Percentiles rank a stretch among this genome's conserved stretches.
phyloP scores from a whole-genome alignment of 2,113 vertebrate species.

The Panurus biarmicus region DNA sequence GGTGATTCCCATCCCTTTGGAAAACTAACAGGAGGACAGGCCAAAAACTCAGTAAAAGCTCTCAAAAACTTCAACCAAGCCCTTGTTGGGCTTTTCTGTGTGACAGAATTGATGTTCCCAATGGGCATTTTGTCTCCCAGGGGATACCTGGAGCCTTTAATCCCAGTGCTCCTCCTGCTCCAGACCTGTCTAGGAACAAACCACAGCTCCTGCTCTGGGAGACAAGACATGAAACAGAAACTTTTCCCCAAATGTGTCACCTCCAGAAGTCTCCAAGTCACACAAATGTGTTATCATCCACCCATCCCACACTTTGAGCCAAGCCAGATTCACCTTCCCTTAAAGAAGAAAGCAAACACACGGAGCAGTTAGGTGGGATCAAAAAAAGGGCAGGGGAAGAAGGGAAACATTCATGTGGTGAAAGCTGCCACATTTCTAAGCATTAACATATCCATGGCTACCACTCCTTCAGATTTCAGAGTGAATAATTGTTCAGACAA shows the following conservation, averaged over 20 bases:
- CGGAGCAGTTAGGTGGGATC: background rate
- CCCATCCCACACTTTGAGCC: background rate
- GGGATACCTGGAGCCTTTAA: rapidly evolving
- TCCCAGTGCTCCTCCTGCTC: background rate
- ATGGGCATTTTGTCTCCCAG: background rate
- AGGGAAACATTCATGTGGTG: background rate
- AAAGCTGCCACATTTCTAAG: background rate
- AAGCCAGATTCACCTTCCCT: background rate
- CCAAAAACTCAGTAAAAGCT: background rate
- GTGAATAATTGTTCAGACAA: constrained; percentile 6
- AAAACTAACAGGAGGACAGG: background rate
- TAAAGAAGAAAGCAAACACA: background rate
- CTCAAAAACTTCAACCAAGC: rapidly evolving
- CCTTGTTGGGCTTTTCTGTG: background rate
- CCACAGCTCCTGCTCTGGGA: background rate
- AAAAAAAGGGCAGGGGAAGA: background rate
- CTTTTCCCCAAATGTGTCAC: background rate
- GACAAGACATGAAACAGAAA: background rate
- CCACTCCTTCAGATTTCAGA: background rate
- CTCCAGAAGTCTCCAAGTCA: background rate
- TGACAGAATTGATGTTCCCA: background rate
- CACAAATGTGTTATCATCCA: rapidly evolving
- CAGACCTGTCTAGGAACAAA: background rate
- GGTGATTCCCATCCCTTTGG: background rate
- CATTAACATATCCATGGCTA: background rate